Evolutionary conservation across 2,888 invertebrate species (phyloP), one percentile per base, ranked within the genome.

Genomic region (Smittia sp.): DNA sequence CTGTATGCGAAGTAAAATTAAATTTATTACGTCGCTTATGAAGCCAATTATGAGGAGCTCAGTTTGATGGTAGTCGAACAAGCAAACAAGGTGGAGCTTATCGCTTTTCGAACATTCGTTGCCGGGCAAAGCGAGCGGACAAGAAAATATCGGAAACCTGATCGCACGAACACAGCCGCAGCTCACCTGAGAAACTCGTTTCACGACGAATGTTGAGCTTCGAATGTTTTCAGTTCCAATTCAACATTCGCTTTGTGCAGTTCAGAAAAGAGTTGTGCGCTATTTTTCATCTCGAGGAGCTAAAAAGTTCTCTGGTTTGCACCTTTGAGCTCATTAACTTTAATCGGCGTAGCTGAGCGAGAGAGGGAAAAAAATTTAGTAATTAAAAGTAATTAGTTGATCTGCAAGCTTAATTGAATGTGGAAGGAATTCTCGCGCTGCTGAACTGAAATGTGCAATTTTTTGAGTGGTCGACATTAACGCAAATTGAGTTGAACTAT

Each of bases 181-280:
- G 18, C 2, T 58, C 18, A 58, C 58, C 58, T 58, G 58, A 22
- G 27, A 63, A 66, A 66, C 66, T 39, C 66, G 66, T 66, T 66
- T 66, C 52, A 32, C 54, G 13, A 22, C 52, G 52, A 39, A 72
- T 72, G 72, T 72, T 72, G n/a, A n/a, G 58, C 32, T 13, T n/a
- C 54, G 27, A n/a, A 39, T 72, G 54, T 70, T 70, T 72, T 72
- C 72, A 72, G 72, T 72, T 62, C 24, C 32, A 39, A 58, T 72
- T 72, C 72, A 72, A 72, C 72, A 62, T 72, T 72, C 62, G 72
- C 62, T 62, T 72, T 22, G 72, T 72, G 32, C 72, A 72, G 72
- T 62, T 58, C 69, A 46, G 52, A 54, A 70, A 54, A 70, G 15
- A 1, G 69, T 24, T 70, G 18, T 67, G 13, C 15, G 38, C 22